A percentile compares a stretch with the other conserved stretches of the same genome.
phyloP scores from a whole-genome alignment of 92 coral and sea anemone genomes.

The Porites cylindrica region DNA sequence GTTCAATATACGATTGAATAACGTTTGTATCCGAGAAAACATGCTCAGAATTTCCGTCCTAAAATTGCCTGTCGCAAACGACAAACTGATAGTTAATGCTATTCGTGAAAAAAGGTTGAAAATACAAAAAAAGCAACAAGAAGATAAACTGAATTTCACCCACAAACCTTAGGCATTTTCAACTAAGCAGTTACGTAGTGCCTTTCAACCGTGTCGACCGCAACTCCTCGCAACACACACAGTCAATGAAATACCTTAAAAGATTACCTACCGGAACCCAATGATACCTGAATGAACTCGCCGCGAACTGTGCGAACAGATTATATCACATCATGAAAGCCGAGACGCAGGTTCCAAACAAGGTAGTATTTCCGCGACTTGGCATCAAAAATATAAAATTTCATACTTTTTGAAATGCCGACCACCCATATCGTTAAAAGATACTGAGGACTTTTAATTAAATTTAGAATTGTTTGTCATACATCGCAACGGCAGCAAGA shows the following conservation, averaged over 20 bases:
- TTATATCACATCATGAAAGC: slow-evolving; percentile 28
- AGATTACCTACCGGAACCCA: not conserved
- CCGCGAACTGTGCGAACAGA: not conserved
- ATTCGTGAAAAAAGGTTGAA: not conserved
- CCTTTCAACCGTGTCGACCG: not conserved
- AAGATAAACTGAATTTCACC: slow-evolving; percentile 1
- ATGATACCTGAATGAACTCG: slow-evolving; percentile 26
- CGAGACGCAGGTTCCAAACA: not conserved
- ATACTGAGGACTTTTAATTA: slow-evolving; percentile 21
- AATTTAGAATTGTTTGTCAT: slow-evolving; percentile 23
- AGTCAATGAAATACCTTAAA: not conserved
- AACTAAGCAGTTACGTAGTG: not conserved
- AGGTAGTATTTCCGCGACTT: slow-evolving; percentile 3
- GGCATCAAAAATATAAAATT: slow-evolving; percentile 9
- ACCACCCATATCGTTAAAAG: slow-evolving; percentile 31
- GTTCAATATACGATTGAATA: not conserved
- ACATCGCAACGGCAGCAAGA: not conserved
- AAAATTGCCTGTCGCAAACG: not conserved
- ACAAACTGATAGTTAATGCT: not conserved
- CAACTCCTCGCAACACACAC: not conserved
- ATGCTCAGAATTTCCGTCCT: slow-evolving; percentile 19
- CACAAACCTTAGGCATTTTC: slow-evolving; percentile 36
- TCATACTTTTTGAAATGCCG: not conserved
- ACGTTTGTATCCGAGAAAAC: not conserved
- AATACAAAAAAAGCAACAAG: not conserved